Evolutionary conservation across 2,888 invertebrate genomes (phyloP).

Genomic region (Hydriomena furcata): DNA sequence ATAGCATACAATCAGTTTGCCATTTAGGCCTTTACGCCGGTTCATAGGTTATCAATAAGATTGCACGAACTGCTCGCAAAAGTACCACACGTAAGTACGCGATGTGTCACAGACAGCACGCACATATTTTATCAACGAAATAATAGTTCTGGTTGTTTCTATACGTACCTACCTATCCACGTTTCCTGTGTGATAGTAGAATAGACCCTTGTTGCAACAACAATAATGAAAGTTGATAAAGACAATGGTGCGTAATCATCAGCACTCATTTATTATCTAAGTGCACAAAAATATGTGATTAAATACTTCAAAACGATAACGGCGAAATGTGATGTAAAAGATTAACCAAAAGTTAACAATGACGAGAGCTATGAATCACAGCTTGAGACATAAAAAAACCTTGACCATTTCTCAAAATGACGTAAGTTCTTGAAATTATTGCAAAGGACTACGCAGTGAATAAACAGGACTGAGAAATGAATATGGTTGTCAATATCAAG

Average conservation of each 20-base stretch:
- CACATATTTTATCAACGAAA: constrained; percentile 23
- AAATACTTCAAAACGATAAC: not conserved
- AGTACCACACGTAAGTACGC: constrained; percentile 27
- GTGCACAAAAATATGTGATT: constrained; percentile 3
- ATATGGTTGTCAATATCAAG: not conserved
- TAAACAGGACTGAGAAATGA: not conserved
- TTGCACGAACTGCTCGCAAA: constrained; percentile 42
- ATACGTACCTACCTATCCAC: constrained; percentile 1
- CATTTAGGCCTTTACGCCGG: constrained; percentile 49
- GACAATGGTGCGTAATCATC: constrained; percentile 10
- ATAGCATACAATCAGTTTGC: constrained; percentile 39
- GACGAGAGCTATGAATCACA: constrained; percentile 16
- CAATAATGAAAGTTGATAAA: constrained; percentile 21
- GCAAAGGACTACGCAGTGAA: not conserved
- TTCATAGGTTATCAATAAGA: constrained; percentile 60
- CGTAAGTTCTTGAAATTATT: constrained; percentile 13
- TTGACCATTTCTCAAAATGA: constrained; percentile 14
- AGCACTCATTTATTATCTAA: constrained; percentile 13
- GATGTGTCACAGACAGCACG: constrained; percentile 41
- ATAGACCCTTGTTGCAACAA: constrained; percentile 16
- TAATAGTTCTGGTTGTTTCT: constrained; percentile 23
- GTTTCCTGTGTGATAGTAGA: constrained; percentile 17
- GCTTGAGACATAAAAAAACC: constrained; percentile 5
- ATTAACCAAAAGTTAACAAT: constrained; percentile 10
- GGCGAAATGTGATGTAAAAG: too few relatives aligned